phyloP scores from a whole-genome alignment of 1,140 invertebrate species.

The Aphelinus atriplicis region DNA sequence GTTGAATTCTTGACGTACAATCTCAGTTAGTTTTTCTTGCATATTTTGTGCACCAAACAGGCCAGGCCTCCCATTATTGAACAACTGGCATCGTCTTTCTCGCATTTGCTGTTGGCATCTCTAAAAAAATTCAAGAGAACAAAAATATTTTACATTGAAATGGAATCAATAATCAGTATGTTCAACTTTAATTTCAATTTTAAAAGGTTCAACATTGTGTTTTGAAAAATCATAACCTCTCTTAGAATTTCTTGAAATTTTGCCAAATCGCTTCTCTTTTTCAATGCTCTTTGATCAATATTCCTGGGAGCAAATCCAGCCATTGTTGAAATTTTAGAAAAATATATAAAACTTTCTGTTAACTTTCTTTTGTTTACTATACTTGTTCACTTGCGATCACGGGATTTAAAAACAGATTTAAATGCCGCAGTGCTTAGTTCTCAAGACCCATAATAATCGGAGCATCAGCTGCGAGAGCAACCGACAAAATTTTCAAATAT shows the following conservation, averaged over 20 bases:
- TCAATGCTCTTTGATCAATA: not conserved
- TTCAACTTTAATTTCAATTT: not conserved
- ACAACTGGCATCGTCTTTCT: constrained; percentile 55
- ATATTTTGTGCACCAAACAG: constrained; percentile 35
- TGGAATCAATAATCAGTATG: not conserved
- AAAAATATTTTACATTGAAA: constrained; percentile 11
- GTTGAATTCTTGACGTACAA: constrained; percentile 51
- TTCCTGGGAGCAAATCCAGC: constrained; percentile 5
- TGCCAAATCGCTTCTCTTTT: constrained; percentile 31
- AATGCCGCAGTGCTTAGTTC: no score
- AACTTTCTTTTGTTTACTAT: constrained; percentile 13
- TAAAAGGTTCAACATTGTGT: constrained; percentile 11
- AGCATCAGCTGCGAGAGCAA: no score
- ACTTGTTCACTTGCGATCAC: not conserved
- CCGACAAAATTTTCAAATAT: not conserved
- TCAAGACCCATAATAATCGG: no score
- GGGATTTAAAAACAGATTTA: no score
- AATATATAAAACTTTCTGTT: not conserved
- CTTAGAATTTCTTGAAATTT: constrained; percentile 59
- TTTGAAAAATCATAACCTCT: constrained; percentile 53
- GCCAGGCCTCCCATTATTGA: constrained; percentile 49
- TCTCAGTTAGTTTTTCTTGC: constrained; percentile 46
- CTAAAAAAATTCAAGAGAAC: constrained; percentile 45
- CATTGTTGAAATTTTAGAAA: not conserved
- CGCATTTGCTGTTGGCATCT: constrained; percentile 55